Base-by-base conservation (phyloP, 2,888 invertebrate species). In the Protonemura montana region DNA sequence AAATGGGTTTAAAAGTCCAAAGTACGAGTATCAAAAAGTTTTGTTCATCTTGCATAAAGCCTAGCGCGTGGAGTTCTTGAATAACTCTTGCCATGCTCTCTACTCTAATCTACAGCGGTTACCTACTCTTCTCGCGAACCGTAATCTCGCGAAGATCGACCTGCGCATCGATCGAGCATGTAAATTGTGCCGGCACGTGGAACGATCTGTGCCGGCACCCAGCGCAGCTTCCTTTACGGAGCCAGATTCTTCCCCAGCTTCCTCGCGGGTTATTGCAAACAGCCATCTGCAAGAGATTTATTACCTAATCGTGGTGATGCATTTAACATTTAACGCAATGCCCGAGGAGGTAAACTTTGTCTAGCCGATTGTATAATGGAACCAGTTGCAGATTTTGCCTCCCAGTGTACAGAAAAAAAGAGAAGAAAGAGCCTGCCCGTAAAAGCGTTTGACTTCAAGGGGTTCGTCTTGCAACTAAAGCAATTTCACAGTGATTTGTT, bases 261-360 rank as follows among this genome's bases (percentile, higher is more conserved):
- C 21, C 81, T 81, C 13, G n/a, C n/a, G 29, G 82, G 82, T 16
- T 83, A 83, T 83, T 83, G 41, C 82, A 83, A 83, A 41, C n/a
- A 26, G 35, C 30, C 82, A 42, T 30, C 35, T 83, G 82, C 41
- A 35, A 26, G 42, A 83, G 82, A 83, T 83, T 83, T 83, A 83
- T 83, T 35, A 83, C 35, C 41, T 41, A 41, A 41, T 41, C 82
- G 82, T 82, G 82, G 42, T 25, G 82, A 25, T 83, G 82, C 82
- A 83, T 83, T 83, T 83, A 41, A 83, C 82, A 41, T 41, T 26
- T 30, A 83, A 41, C 82, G 82, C 29, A 83, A 35, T 26, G n/a
- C 29, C 59, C 59, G 59, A 59, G 59, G 59, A 59, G 59, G 59
- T 59, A 21, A 59, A 59, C 59, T 59, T 59, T 59, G 59, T 59